Base-by-base conservation (phyloP, 2,797 vertebrate genomes). In the Margarornis squamiger region DNA sequence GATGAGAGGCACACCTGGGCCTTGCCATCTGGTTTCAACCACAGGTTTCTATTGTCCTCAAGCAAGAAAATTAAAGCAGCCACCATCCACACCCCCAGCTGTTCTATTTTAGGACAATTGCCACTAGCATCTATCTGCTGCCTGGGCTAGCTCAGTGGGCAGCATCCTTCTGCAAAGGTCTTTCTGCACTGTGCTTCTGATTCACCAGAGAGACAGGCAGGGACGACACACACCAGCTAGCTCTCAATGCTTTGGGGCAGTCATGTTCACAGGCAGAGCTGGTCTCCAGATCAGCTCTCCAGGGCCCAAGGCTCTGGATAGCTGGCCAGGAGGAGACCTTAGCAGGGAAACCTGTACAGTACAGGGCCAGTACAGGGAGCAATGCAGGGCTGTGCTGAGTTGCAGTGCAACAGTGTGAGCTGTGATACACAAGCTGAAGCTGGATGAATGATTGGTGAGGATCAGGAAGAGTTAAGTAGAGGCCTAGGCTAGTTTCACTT, bases 21-120 rank as follows among this genome's bases (percentile, higher is more conserved):
- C 57, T 74, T 46, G 34, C 34, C 43, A 2, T 29, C 55, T 34
- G 13, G 67, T 92, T 96, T 94, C 89, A 92, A 59, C 87, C 61
- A 89, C 78, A 77, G 27, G 55, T 77, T 92, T 93, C 94, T 93
- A 4, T 87, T 92, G 78, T 86, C 21, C 70, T 85, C 51, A 63
- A 62, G 30, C 10, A 76, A 90, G 57, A 81, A 90, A 89, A 87
- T 8, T 12, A 88, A 86, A 81, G 26, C 38, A 82, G 71, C 34
- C 12, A 46, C 14, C 3, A 5, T 51, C 18, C 18, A 27, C 30
- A 20, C 13, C 11, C 11, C 12, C 27, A 87, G 51, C 58, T 86
- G 67, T 3, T 15, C 45, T 95, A 67, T 77, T 93, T 89, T 52
- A 39, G 55, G 57, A 49, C 0, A 0, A 67, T 23, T 65, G 32